Percentiles rank a stretch among this genome's conserved stretches.
These are phyloP conservation scores for cattle (Bos taurus) DNA, from an alignment of 2,113 vertebrate genomes.

Conservation along the genomic window DNA sequence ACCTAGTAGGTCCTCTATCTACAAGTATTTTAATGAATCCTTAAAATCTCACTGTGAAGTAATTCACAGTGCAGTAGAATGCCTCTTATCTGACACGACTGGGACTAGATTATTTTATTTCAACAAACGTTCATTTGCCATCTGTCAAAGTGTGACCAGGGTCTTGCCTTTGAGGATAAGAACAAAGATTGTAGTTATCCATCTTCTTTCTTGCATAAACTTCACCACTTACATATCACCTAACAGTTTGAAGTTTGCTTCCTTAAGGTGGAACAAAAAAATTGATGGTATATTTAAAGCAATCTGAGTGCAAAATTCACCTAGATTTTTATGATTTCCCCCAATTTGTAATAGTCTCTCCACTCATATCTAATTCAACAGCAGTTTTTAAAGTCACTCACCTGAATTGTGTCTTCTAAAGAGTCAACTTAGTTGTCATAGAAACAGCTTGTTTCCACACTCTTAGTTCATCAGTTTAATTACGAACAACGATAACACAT, in stretches of 20 bases:
- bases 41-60: background rate
- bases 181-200: background rate
- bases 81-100: background rate
- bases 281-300: background rate
- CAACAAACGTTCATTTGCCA: background rate
- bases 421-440: background rate
- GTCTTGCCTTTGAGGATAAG: background rate
- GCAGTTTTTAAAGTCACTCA: background rate
- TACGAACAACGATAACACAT: background rate
- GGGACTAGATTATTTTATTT: background rate
- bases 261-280: background rate
- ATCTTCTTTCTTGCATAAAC: background rate
- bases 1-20: background rate
- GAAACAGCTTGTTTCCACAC: slow-evolving; percentile 36
- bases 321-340: background rate
- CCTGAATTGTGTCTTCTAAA: background rate
- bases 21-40: background rate
- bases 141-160: background rate
- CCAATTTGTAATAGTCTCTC: background rate
- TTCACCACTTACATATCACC: background rate
- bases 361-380: background rate
- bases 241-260: background rate
- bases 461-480: background rate
- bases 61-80: background rate
- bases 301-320: background rate